phyloP scores from a whole-genome alignment of 2,797 vertebrate species.

The Rhynchonycteris naso region DNA sequence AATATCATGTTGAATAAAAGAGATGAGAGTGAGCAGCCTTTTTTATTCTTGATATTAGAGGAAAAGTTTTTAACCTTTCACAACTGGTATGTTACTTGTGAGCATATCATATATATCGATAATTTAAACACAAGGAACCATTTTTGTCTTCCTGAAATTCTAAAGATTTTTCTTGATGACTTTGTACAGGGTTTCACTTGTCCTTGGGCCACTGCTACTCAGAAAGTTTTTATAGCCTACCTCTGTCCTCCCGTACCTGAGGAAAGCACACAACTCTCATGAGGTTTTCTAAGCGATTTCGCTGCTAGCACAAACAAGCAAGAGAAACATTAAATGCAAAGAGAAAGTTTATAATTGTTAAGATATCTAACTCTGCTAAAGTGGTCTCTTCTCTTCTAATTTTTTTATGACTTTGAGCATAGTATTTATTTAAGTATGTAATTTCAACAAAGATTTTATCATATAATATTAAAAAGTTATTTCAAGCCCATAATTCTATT shows the following conservation, averaged over 20 bases:
- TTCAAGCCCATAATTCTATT: neutral
- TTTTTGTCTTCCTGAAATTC: neutral
- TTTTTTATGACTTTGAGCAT: neutral
- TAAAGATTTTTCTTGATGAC: neutral
- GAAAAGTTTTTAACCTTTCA: neutral
- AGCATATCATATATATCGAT: neutral
- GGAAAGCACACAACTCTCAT: neutral
- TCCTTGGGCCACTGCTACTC: constrained; percentile 4
- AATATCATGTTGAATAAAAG: neutral
- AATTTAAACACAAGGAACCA: neutral
- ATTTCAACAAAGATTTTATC: neutral
- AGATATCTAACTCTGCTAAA: constrained; percentile 32
- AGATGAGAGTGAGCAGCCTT: neutral
- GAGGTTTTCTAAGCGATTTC: constrained; percentile 25
- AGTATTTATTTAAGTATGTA: neutral
- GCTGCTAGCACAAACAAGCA: constrained; percentile 16
- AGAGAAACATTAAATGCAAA: constrained; percentile 29
- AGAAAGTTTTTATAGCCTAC: constrained; percentile 15
- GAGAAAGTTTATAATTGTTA: constrained; percentile 4
- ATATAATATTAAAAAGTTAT: neutral
- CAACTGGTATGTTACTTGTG: neutral
- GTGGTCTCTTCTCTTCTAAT: neutral
- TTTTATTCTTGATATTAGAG: neutral
- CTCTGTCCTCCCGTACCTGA: neutral
- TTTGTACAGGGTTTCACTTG: constrained; percentile 26